Percentiles rank a stretch among this genome's conserved stretches.
Conservation (phyloP, 2,888 invertebrate species). For the Orthosia gracilis region DNA sequence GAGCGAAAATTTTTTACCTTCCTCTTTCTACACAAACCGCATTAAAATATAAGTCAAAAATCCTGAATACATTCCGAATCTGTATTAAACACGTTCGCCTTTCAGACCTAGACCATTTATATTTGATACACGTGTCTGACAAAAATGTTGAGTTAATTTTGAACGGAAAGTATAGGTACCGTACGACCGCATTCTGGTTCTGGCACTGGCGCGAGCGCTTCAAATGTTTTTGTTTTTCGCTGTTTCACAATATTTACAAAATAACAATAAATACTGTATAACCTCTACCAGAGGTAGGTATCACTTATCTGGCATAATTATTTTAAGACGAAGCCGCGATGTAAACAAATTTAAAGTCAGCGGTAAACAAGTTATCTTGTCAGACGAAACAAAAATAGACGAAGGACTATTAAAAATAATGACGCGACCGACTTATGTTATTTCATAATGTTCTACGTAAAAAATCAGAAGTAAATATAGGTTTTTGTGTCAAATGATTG, state of each 20-base stretch:
- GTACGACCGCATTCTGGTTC: not conserved
- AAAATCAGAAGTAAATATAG: not conserved
- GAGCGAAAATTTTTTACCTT: no score
- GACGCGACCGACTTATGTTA: conserved; percentile 24
- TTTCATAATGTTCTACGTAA: conserved; percentile 39
- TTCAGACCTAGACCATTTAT: not conserved
- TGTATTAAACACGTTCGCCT: not conserved
- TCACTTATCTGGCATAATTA: conserved; percentile 6
- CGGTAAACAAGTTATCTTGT: conserved; percentile 34
- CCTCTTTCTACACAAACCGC: no score
- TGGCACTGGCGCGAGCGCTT: not conserved
- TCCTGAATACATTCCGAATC: not conserved
- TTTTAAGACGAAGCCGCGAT: not conserved
- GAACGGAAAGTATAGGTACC: not conserved
- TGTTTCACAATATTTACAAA: conserved; percentile 24
- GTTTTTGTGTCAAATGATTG: conserved; percentile 17
- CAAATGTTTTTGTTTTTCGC: conserved; percentile 1
- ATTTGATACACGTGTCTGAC: not conserved
- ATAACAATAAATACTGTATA: conserved; percentile 8
- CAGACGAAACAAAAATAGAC: conserved; percentile 33
- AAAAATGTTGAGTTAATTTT: not conserved
- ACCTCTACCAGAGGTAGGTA: not conserved
- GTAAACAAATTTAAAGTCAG: conserved; percentile 22
- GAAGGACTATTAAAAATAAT: conserved; percentile 28
- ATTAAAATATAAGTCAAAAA: no score